Conservation (phyloP, 2,797 vertebrate species). For the Coluber constrictor region DNA sequence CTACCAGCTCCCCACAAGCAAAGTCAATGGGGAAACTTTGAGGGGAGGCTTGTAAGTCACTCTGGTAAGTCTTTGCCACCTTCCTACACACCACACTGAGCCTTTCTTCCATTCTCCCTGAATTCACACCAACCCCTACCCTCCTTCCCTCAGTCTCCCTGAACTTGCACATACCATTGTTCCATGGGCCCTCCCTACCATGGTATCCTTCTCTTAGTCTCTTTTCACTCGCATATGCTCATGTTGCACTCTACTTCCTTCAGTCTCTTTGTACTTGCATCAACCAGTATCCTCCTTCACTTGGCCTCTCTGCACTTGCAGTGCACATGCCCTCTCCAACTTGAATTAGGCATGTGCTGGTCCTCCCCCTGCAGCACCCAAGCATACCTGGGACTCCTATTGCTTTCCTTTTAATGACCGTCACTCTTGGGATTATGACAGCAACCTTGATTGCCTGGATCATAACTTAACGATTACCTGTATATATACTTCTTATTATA, state of each 20-base stretch:
- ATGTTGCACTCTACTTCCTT: background rate
- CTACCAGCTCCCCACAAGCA: background rate
- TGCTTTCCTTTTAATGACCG: background rate
- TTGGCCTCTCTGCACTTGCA: background rate
- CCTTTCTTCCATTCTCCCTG: background rate
- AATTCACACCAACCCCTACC: background rate
- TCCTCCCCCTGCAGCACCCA: background rate
- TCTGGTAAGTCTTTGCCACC: background rate
- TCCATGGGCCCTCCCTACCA: background rate
- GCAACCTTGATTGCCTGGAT: background rate
- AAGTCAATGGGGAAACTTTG: background rate
- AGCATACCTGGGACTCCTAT: background rate
- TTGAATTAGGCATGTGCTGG: background rate
- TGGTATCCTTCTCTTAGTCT: background rate
- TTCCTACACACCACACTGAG: background rate
- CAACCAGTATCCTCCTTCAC: background rate
- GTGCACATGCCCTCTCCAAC: background rate
- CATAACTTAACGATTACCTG: background rate
- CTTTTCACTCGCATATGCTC: background rate
- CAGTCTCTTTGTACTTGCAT: background rate
- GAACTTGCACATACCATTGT: background rate
- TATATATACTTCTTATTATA: background rate
- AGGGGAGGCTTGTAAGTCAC: background rate
- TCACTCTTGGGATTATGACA: background rate
- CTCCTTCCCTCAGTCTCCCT: background rate